These are phyloP conservation scores for Galendromus occidentalis DNA, from an alignment of 1,140 invertebrate genomes.

Conservation along the genomic window DNA sequence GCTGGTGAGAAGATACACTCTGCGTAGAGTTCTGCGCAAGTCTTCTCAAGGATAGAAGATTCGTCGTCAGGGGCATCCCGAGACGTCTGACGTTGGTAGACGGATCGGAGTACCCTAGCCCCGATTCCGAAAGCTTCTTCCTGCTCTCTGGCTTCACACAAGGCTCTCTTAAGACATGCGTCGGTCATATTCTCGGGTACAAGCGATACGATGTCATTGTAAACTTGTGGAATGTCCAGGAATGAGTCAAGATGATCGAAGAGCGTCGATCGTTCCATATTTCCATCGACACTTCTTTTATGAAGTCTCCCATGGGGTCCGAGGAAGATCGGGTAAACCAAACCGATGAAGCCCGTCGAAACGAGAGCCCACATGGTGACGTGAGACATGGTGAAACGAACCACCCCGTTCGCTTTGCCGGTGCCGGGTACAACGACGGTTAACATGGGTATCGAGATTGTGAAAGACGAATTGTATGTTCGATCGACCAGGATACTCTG, in stretches of 20 bases:
- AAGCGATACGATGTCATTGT: neutral
- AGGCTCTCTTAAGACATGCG: neutral
- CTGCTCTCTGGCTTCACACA: neutral
- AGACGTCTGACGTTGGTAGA: neutral
- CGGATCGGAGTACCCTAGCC: neutral
- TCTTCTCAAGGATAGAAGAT: neutral
- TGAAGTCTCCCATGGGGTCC: neutral
- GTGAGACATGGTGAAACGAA: neutral
- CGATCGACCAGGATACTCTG: neutral
- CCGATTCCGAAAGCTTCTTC: neutral
- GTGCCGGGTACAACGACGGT: neutral
- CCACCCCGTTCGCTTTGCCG: neutral
- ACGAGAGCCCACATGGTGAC: neutral
- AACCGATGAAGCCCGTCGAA: neutral
- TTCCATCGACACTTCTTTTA: neutral
- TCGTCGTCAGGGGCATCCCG: neutral
- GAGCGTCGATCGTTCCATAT: neutral
- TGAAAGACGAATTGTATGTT: constrained; percentile 3
- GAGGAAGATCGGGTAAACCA: neutral
- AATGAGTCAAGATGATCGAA: neutral
- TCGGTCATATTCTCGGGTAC: neutral
- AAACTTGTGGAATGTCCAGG: neutral
- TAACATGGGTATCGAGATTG: neutral
- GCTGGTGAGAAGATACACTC: neutral
- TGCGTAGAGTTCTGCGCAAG: neutral